These are phyloP conservation scores for Baryphthengus martii DNA, from an alignment of 2,113 vertebrate species.

Conservation along the genomic window DNA sequence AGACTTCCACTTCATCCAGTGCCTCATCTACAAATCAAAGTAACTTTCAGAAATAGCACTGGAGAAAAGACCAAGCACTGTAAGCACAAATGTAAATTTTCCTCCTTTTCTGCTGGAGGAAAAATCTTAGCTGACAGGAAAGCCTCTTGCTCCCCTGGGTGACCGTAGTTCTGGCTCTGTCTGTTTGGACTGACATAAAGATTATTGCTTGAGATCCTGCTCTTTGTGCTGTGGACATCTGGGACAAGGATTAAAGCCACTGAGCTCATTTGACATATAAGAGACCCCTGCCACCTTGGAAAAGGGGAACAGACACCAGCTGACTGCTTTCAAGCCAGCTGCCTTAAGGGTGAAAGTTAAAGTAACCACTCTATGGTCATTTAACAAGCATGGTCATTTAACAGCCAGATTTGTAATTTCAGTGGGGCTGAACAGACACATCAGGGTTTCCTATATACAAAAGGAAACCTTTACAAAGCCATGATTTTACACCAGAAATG, in stretches of 20 bases:
- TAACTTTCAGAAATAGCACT: not conserved
- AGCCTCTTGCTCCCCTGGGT: not conserved
- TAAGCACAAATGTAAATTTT: not conserved
- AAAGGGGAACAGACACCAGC: slow-evolving; percentile 29
- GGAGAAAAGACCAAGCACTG: not conserved
- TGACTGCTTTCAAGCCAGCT: slow-evolving; percentile 11
- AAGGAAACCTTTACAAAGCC: not conserved
- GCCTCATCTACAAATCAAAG: not conserved
- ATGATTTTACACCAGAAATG: not conserved
- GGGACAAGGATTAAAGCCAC: slow-evolving; percentile 43
- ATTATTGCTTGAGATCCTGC: slow-evolving; percentile 46
- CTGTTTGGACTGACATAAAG: slow-evolving; percentile 38
- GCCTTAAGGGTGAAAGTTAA: not conserved
- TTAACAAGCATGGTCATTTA: not conserved
- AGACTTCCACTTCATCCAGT: not conserved
- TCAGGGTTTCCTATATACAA: not conserved
- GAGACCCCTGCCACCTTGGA: slow-evolving; percentile 5
- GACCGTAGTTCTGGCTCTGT: not conserved
- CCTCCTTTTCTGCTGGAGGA: not conserved
- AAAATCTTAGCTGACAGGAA: slow-evolving; percentile 12
- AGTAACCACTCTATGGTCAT: not conserved
- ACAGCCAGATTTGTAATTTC: not conserved
- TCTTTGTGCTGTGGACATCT: slow-evolving; percentile 36
- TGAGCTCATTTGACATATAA: slow-evolving; percentile 15
- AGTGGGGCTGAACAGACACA: not conserved